These are phyloP conservation scores for Huso huso DNA, from an alignment of 2,797 vertebrate genomes.

Conservation along the genomic window DNA sequence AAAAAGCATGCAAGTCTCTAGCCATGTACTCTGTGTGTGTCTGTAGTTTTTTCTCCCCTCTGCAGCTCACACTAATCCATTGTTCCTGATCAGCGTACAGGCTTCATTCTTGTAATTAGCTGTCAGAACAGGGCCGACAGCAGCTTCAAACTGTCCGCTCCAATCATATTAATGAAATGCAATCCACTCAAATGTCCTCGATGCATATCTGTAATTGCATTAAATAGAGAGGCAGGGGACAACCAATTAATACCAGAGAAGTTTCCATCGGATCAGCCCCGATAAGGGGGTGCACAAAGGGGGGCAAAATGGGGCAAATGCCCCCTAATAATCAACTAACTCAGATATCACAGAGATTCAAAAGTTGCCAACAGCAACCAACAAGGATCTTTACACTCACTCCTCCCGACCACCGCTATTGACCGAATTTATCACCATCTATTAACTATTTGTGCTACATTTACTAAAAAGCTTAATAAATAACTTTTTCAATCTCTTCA, in stretches of 20 bases:
- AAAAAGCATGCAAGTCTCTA: neutral
- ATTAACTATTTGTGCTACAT: too few species aligned
- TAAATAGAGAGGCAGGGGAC: slow-evolving; percentile 56
- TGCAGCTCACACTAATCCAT: slow-evolving; percentile 30
- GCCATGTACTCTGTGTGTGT: neutral
- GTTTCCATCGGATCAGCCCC: slow-evolving; percentile 29
- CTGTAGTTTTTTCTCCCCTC: neutral
- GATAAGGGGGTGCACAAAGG: neutral
- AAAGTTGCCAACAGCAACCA: too few species aligned
- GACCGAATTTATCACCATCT: too few species aligned
- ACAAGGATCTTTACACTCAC: too few species aligned
- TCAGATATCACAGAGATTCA: too few species aligned
- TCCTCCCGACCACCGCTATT: too few species aligned
- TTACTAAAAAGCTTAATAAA: too few species aligned
- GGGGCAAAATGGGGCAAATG: too few species aligned
- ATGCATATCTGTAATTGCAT: slow-evolving; percentile 59
- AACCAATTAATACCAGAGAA: slow-evolving; percentile 57
- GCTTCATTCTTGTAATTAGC: slow-evolving; percentile 69
- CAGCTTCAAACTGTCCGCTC: slow-evolving; percentile 63
- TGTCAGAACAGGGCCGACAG: slow-evolving; percentile 63
- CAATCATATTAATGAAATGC: slow-evolving; percentile 67
- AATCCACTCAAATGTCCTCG: slow-evolving; percentile 58
- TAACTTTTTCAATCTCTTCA: too few species aligned
- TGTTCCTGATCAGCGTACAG: slow-evolving; percentile 53
- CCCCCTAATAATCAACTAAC: too few species aligned